phyloP scores from a whole-genome alignment of 2,797 vertebrate genomes.

The Coccyzus lansbergi region DNA sequence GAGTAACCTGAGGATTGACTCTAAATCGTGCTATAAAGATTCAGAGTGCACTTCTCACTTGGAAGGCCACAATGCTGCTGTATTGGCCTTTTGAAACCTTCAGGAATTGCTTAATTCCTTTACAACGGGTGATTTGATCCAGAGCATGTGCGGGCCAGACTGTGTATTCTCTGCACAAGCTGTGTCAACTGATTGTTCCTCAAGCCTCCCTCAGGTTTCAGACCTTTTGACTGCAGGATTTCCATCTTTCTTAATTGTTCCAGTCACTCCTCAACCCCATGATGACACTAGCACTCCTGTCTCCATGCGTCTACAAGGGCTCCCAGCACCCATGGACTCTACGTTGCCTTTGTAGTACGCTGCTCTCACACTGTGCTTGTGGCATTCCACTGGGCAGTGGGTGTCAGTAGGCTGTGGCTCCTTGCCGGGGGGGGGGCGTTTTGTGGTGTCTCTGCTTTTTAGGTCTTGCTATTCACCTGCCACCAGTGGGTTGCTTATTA shows the following conservation, averaged over 20 bases:
- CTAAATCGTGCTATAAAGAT: slow-evolving; percentile 33
- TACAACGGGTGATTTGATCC: background rate
- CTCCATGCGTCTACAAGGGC: background rate
- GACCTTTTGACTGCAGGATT: background rate
- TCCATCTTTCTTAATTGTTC: background rate
- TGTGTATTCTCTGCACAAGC: background rate
- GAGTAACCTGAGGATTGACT: background rate
- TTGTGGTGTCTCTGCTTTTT: background rate
- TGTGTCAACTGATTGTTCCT: background rate
- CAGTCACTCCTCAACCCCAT: background rate
- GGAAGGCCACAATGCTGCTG: background rate
- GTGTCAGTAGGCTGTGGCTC: background rate
- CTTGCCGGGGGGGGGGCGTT: background rate
- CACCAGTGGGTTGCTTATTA: background rate
- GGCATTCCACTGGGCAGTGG: background rate
- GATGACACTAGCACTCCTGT: background rate
- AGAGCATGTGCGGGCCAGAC: background rate
- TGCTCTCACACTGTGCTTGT: background rate
- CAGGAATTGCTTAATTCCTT: background rate
- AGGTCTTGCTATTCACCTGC: background rate
- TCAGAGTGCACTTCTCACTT: background rate
- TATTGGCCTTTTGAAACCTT: background rate
- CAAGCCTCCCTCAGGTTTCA: background rate
- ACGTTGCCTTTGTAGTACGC: background rate
- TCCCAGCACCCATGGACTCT: background rate